Conservation (phyloP, 2,888 invertebrate species). For the Drosophila mercatorum region DNA sequence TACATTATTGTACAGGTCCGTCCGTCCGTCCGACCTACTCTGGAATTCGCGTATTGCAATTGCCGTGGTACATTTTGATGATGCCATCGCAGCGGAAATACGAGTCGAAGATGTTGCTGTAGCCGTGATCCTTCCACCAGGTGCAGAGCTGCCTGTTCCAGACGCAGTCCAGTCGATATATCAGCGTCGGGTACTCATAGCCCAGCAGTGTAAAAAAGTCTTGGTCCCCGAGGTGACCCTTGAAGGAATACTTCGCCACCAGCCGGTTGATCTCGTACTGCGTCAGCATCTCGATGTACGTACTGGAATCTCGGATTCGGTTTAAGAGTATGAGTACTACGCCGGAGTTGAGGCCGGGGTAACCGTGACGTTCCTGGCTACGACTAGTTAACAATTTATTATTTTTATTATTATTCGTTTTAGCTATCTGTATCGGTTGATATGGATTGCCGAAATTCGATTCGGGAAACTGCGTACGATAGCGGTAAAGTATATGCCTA, state of each 20-base stretch:
- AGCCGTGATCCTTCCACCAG: slow-evolving; percentile 92
- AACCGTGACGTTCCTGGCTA: slow-evolving; percentile 85
- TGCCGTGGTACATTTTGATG: slow-evolving; percentile 90
- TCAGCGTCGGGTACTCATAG: slow-evolving; percentile 89
- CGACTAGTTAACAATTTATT: slow-evolving; percentile 49
- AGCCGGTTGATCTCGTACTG: slow-evolving; percentile 86
- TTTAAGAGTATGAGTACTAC: slow-evolving; percentile 90
- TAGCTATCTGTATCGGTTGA: slow-evolving; percentile 71
- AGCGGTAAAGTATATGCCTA: slow-evolving; percentile 89
- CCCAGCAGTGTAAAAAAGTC: slow-evolving; percentile 91
- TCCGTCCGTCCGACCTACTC: slow-evolving; percentile 66
- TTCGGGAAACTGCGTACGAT: slow-evolving; percentile 87
- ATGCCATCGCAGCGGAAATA: slow-evolving; percentile 89
- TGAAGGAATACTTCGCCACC: slow-evolving; percentile 88
- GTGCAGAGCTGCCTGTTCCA: slow-evolving; percentile 93
- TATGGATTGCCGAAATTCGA: slow-evolving; percentile 87
- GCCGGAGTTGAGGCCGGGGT: slow-evolving; percentile 93
- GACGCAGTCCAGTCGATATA: slow-evolving; percentile 90
- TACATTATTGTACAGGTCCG: slow-evolving; percentile 24
- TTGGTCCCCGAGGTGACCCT: slow-evolving; percentile 92
- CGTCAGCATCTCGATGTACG: slow-evolving; percentile 87
- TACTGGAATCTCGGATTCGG: slow-evolving; percentile 87
- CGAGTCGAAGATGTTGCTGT: slow-evolving; percentile 89
- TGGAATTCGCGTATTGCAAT: slow-evolving; percentile 90
- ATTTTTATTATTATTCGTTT: slow-evolving; percentile 50